Conservation (phyloP, 1,140 invertebrate genomes). For the Drosophila fuyamai region DNA sequence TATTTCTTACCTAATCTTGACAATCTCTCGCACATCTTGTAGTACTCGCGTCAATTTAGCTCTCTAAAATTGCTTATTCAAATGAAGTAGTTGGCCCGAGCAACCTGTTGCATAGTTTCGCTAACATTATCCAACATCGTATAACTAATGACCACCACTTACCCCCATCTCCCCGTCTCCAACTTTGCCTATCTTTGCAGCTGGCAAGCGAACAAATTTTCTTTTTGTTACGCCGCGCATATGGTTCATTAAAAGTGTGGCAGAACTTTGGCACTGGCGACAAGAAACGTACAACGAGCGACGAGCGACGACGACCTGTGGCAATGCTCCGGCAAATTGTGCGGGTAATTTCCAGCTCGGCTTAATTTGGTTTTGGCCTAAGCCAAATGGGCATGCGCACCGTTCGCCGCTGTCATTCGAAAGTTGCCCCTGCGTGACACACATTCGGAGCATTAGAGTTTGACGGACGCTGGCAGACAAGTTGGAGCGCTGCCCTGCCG, state of each 20-base stretch:
- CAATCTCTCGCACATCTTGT: conserved; percentile 8
- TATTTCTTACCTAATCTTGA: conserved; percentile 3
- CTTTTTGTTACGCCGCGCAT: conserved; percentile 7
- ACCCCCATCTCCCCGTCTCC: conserved; percentile 10
- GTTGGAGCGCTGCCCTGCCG: conserved; percentile 23
- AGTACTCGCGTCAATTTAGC: conserved; percentile 8
- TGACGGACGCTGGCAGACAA: conserved; percentile 26
- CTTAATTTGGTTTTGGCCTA: conserved; percentile 53
- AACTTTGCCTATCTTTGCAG: conserved; percentile 44
- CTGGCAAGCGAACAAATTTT: conserved; percentile 40
- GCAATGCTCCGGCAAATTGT: conserved; percentile 52
- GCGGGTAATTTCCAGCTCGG: conserved; percentile 67
- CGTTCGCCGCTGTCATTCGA: conserved; percentile 71
- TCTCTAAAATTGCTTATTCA: conserved; percentile 14
- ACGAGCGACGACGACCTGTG: conserved; percentile 52
- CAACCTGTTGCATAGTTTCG: conserved; percentile 40
- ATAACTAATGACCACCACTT: conserved; percentile 46
- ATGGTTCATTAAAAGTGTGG: conserved; percentile 75
- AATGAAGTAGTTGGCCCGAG: conserved; percentile 32
- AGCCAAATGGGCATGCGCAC: conserved; percentile 55
- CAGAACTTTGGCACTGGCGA: conserved; percentile 63
- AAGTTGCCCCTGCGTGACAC: conserved; percentile 79
- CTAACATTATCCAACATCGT: conserved; percentile 36
- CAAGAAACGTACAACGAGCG: conserved; percentile 9
- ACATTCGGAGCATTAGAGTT: conserved; percentile 75